Conservation (phyloP, 2,113 vertebrate species). For the Platichthys stellatus region DNA sequence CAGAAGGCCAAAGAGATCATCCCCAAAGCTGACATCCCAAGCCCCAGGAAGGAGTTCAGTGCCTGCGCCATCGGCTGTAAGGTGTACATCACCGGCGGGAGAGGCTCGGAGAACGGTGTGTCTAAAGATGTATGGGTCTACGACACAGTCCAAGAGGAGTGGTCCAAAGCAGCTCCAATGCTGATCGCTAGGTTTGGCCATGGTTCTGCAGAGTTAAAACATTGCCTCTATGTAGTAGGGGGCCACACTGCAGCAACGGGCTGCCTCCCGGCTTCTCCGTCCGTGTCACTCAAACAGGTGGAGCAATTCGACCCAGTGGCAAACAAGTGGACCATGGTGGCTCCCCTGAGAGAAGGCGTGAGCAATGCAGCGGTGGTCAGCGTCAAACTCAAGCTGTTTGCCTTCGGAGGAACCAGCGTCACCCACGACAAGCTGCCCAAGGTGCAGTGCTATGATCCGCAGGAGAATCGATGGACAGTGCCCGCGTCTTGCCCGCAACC, state of each 20-base stretch:
- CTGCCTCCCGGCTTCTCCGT: constrained; percentile 86
- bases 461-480: constrained; percentile 87
- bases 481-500: constrained; percentile 86
- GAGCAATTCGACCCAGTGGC: constrained; percentile 87
- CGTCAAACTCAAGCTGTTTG: constrained; percentile 87
- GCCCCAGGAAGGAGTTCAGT: constrained; percentile 88
- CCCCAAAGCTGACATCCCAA: constrained; percentile 87
- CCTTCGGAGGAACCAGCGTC: constrained; percentile 87
- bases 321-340: constrained; percentile 89
- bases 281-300: constrained; percentile 88
- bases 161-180: constrained; percentile 88
- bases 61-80: constrained; percentile 88
- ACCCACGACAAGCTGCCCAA: constrained; percentile 87
- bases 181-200: constrained; percentile 88
- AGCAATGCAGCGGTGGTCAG: constrained; percentile 89
- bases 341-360: constrained; percentile 86
- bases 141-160: constrained; percentile 86
- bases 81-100: constrained; percentile 87
- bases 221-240: constrained; percentile 86
- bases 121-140: constrained; percentile 90
- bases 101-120: constrained; percentile 87
- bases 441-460: constrained; percentile 87
- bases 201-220: constrained; percentile 86
- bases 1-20: constrained; percentile 88
- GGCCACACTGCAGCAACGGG: constrained; percentile 87